Base-by-base conservation (phyloP, 2,113 vertebrate species). In the Nibea albiflora region DNA sequence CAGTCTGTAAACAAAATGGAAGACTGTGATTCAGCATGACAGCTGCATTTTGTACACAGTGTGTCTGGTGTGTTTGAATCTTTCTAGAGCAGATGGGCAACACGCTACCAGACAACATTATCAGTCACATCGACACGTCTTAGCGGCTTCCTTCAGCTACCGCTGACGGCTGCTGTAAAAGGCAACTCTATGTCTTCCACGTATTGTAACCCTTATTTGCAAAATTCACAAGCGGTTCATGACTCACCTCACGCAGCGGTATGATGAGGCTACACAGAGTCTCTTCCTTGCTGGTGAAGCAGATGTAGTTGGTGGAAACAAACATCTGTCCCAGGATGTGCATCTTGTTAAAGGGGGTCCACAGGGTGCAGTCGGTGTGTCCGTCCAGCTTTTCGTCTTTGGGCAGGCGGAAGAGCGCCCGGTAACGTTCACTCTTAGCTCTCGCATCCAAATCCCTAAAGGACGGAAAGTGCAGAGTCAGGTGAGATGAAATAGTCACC, bases 311-410 rank as follows among this genome's bases (percentile, higher is more conserved):
- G 26, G 97, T 98, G 90, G 98, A 99, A 72, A 99, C 98, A 86
- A 99, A 99, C 98, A 99, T 99, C 91, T 99, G 98, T 12, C 98
- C 98, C 94, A 97, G 94, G 90, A 99, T 98, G 90, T 99, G 98
- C 95, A 96, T 97, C 94, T 99, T 99, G 92, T 98, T 99, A 87
- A 99, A 99, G 0, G 98, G 98, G 5, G 98, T 98, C 98, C 98
- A 99, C 44, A 99, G 95, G 20, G 98, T 99, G 85, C 98, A 99
- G 92, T 97, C 97, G 0, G 98, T 99, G 92, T 99, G 98, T 15
- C 98, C 98, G 15, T 99, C 98, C 75, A 99, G 85, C 61, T 98
- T 98, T 86, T 99, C 98, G 76, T 99, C 97, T 93, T 98, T 99
- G 60, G 98, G 98, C 70, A 99, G 94, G 46, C 98, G 96, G 90